Evolutionary conservation across 1,140 invertebrate genomes (phyloP), one percentile per base, ranked within the genome.

Genomic region (Drosophila leontia): DNA sequence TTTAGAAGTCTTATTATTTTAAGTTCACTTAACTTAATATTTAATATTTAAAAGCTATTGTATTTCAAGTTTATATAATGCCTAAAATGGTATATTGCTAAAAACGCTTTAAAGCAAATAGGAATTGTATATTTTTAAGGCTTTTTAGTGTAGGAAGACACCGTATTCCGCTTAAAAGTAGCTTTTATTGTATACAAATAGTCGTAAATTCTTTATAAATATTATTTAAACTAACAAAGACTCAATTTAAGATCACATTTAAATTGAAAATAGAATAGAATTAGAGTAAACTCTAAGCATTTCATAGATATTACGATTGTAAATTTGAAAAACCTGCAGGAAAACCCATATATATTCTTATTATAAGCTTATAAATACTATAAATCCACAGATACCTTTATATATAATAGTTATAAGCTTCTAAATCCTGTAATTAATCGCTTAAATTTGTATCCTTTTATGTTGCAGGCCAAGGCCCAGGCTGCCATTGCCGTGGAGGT

Each of bases 401-500:
- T 35, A 35, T 35, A 35, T 15, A 15, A 8, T 26, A 15, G 9
- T 26, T 26, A 9, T 26, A 48, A 26, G 7, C 8, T n/a, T 50
- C 0, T 32, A 0, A 7, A 32, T 34, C 9, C n/a, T 34, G 0
- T 34, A 34, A 23, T 13, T 19, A 29, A 55, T 23, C 9, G 8
- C 11, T 45, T n/a, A 13, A 11, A 7, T 11, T 7, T 9, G 4
- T 42, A 37, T 61, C 23, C 42, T 29, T 44, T 23, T 50, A 11
- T 71, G 51, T 60, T 94, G 93, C 58, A 95, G 95, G 97, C 96
- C 23, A 98, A 97, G 93, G 98, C 98, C 29, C 97, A 98, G 94
- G 98, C 98, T 61, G 95, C 96, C 76, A 99, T 99, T 91, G 97
- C 97, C 26, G 94, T 99, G n/a, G 98, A 99, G 94, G 97, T 98